Evolutionary conservation across 1,140 invertebrate genomes (phyloP).

Genomic region (Popillia japonica): DNA sequence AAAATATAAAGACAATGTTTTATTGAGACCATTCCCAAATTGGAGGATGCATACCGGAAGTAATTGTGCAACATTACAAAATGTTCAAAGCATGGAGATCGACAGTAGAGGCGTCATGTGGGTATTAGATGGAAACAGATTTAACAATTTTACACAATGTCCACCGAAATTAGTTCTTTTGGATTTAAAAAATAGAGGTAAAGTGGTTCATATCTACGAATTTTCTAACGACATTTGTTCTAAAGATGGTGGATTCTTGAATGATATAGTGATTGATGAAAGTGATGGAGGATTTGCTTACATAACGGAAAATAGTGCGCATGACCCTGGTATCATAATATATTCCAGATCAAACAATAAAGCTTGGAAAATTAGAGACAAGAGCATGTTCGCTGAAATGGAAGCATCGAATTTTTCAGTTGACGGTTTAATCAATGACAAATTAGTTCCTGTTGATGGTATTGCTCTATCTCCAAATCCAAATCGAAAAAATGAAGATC

Average conservation of each 20-base stretch:
- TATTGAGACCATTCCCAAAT: conserved; percentile 70
- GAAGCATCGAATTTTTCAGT: conserved; percentile 68
- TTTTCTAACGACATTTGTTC: conserved; percentile 66
- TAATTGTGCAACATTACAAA: conserved; percentile 70
- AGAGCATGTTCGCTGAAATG: conserved; percentile 68
- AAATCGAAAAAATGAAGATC: conserved; percentile 59
- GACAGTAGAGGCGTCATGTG: conserved; percentile 74
- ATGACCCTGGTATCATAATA: conserved; percentile 76
- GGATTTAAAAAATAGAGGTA: conserved; percentile 68
- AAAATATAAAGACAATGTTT: conserved; percentile 59
- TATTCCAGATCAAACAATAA: conserved; percentile 68
- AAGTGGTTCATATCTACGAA: conserved; percentile 64
- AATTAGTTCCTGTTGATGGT: conserved; percentile 68
- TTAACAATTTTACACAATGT: conserved; percentile 62
- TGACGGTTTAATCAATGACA: conserved; percentile 64
- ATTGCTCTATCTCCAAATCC: conserved; percentile 70
- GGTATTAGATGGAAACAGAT: conserved; percentile 73
- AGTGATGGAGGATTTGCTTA: conserved; percentile 72
- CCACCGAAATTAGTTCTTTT: conserved; percentile 73
- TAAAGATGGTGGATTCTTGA: conserved; percentile 66
- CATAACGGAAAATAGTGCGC: conserved; percentile 71
- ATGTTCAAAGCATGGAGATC: conserved; percentile 75
- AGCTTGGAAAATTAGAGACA: conserved; percentile 74
- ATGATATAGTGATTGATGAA: conserved; percentile 75
- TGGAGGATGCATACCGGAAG: conserved; percentile 72